Evolutionary conservation across 37 sponge, comb jelly and placozoan genomes (phyloP), one percentile per base, ranked within the genome.

Genomic region (Petrosia ficiformis): DNA sequence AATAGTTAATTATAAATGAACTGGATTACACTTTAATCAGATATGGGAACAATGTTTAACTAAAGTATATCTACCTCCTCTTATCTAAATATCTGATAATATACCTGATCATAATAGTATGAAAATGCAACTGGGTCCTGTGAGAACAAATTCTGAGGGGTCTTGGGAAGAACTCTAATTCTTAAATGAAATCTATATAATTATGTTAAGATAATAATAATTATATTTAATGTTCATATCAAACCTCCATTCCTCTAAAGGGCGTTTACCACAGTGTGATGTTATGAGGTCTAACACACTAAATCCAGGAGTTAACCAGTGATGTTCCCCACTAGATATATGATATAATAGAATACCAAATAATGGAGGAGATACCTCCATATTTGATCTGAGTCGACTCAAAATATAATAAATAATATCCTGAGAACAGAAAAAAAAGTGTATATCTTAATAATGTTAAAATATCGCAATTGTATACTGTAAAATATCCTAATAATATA

Each of bases 91-190:
- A 61, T 61, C 26, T 26, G 63, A 6, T n/a, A n/a, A 24, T n/a
- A 61, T 29, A 93, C 94, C 89, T 93, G 94, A 21, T 93, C 94
- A 78, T 89, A 93, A 71, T 82, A 85, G 71, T 93, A 93, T 25
- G 84, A 77, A 72, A 88, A 93, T 0, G 94, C 34, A 39, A 84
- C 68, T 10, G 78, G 85, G 74, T 93, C 94, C 41, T 85, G 77
- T 0, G 81, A 41, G 4, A 25, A 57, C 40, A 93, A 76, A 31
- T 89, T 80, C 74, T 89, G 94, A 19, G 90, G 82, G 4, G 86
- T 82, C 82, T 83, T 81, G 28, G 94, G 90, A 16, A 93, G 71
- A n/a, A 91, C 82, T 35, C 87, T 54, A 3, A 92, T 70, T 35
- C 54, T 54, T 0, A 92, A 67, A 6, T 79, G 5, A 77, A 87